A percentile compares a stretch with the other conserved stretches of the same genome.
These are phyloP conservation scores for Mantis religiosa DNA, from an alignment of 2,888 invertebrate species.

Conservation along the genomic window DNA sequence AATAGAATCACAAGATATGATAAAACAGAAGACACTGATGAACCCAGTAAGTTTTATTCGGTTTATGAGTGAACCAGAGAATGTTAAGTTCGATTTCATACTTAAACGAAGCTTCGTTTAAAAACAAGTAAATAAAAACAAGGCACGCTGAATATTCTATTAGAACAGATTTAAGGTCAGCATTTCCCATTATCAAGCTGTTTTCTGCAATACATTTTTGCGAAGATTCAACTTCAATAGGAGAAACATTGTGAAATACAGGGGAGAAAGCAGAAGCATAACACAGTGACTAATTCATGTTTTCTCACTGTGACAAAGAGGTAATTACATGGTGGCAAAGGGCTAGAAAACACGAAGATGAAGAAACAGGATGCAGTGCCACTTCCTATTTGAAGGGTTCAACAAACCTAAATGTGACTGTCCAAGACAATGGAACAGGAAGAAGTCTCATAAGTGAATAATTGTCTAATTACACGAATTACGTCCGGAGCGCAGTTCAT, in stretches of 20 bases:
- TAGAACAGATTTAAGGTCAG: no score
- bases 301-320: neutral
- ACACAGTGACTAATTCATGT: neutral
- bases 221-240: neutral
- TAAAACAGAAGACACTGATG: no score
- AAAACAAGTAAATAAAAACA: no score
- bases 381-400: neutral
- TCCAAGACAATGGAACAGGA: neutral
- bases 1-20: no score
- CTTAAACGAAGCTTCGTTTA: no score
- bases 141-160: no score
- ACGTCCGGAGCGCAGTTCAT: neutral
- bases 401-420: neutral
- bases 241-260: neutral
- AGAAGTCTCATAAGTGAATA: neutral
- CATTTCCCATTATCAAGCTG: no score
- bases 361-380: neutral
- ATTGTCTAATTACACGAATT: neutral
- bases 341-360: neutral
- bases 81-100: no score
- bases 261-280: neutral
- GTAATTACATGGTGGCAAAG: neutral
- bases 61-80: no score
- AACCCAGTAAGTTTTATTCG: no score
- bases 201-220: no score